Evolutionary conservation across 2,113 vertebrate genomes (phyloP).

Genomic region (Alethe castanea): DNA sequence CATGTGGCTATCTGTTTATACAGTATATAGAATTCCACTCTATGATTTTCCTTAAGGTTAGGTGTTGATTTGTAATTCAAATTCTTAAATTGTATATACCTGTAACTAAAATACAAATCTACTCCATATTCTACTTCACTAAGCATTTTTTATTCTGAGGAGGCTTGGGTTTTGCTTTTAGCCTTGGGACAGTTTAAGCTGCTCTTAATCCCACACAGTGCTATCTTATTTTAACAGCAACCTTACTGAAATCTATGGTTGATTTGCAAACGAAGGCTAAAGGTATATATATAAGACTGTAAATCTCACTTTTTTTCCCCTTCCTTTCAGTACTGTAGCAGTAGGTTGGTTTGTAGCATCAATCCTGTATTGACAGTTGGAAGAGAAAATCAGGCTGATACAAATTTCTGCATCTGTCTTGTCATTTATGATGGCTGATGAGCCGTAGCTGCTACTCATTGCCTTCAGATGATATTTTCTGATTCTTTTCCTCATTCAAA

Average conservation of each 20-base stretch:
- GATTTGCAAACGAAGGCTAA: neutral
- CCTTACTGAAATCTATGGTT: neutral
- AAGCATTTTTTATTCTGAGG: neutral
- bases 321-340: neutral
- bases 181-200: neutral
- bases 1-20: neutral
- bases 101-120: neutral
- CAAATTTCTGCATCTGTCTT: neutral
- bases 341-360: neutral
- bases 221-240: neutral
- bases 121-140: neutral
- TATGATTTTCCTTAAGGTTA: neutral
- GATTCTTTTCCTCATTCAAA: constrained; percentile 15
- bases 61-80: neutral
- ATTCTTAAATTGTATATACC: neutral
- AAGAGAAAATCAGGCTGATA: neutral
- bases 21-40: neutral
- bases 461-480: neutral
- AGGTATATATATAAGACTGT: neutral
- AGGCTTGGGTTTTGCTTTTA: neutral
- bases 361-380: neutral
- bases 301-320: neutral
- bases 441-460: neutral
- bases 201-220: neutral
- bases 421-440: neutral